Evolutionary conservation across 2,113 vertebrate genomes (phyloP).

Genomic region (Aspidoscelis tigris): DNA sequence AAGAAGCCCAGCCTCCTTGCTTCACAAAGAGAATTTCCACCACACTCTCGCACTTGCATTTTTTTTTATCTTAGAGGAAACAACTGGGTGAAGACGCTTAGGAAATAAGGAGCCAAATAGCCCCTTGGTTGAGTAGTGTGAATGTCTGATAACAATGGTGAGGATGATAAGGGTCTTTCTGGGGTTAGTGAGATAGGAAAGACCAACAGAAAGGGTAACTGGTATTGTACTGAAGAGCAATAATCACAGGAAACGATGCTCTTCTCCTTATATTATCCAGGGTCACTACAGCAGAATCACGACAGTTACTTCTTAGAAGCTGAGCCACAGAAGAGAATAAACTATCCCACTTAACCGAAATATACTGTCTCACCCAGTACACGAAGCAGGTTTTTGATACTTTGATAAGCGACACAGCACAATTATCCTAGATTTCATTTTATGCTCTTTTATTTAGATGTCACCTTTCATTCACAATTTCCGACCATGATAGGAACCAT

Average conservation of each 20-base stretch:
- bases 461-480: background rate
- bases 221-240: background rate
- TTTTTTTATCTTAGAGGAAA: slow-evolving; percentile 41
- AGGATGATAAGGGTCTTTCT: slow-evolving; percentile 15
- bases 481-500: background rate
- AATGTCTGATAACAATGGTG: slow-evolving; percentile 20
- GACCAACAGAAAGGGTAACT: background rate
- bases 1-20: background rate
- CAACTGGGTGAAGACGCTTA: slow-evolving; percentile 24
- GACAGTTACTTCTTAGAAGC: background rate
- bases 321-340: background rate
- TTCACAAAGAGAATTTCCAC: slow-evolving; percentile 17
- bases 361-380: background rate
- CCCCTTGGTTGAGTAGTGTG: background rate
- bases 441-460: background rate
- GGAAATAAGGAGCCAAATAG: slow-evolving; percentile 20
- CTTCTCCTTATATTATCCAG: background rate
- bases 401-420: background rate
- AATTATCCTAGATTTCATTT: background rate
- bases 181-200: slow-evolving; percentile 15
- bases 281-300: background rate
- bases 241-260: slow-evolving; percentile 7
- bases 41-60: background rate
- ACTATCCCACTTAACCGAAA: background rate
- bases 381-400: background rate